Conservation (phyloP, 2,888 invertebrate genomes). For the Gymnoscelis rufifasciata region DNA sequence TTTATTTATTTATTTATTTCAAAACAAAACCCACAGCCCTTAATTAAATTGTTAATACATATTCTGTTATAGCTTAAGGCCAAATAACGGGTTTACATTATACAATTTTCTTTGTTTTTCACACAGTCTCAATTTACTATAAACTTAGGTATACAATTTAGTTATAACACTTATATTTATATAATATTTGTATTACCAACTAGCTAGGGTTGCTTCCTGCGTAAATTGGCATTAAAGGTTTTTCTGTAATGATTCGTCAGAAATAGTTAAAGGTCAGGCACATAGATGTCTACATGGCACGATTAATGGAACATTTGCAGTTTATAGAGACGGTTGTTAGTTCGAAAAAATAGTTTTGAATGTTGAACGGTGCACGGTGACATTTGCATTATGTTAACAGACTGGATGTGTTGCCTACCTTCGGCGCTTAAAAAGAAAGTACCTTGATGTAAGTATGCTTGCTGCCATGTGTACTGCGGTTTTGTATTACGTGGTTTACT, state of each 20-base stretch:
- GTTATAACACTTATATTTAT: conserved; percentile 4
- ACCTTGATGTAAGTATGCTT: no score
- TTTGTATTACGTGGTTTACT: conserved; percentile 1
- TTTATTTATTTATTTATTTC: no score
- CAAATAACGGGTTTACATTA: no score
- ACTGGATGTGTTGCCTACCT: conserved; percentile 54
- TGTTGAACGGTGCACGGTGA: conserved; percentile 63
- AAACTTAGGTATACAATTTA: no score
- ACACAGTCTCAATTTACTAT: no score
- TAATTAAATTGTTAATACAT: no score
- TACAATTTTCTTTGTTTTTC: no score
- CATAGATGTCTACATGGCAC: conserved; percentile 24
- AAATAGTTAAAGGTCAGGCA: conserved; percentile 31
- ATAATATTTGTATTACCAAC: no score
- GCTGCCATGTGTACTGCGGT: no score
- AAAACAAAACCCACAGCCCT: no score
- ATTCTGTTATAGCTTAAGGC: no score
- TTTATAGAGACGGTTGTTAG: conserved; percentile 47
- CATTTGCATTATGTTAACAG: conserved; percentile 69
- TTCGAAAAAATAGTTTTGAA: conserved; percentile 47
- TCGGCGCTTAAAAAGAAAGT: conserved; percentile 63
- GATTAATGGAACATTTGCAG: conserved; percentile 44
- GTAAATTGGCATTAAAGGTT: conserved; percentile 11
- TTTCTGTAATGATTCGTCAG: conserved; percentile 15
- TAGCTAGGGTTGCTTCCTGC: conserved; percentile 7